Base-by-base conservation (phyloP, 2,888 invertebrate genomes). In the Hofmannophila pseudospretella region DNA sequence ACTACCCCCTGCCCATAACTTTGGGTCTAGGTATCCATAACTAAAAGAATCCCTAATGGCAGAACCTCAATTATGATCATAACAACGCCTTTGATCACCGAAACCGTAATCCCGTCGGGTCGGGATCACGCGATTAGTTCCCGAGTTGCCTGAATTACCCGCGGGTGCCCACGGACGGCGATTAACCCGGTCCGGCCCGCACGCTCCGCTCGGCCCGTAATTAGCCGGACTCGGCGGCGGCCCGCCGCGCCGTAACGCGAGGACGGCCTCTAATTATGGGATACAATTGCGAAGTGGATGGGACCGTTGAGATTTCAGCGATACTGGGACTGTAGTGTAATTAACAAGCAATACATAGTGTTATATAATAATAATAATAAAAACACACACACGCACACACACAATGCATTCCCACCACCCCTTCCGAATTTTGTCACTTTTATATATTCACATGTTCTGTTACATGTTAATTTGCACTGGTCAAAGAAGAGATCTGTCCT, bases 141-240 rank as follows among this genome's bases (percentile, higher is more conserved):
- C 38, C 33, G 41, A 47, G 45, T 47, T n/a, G 23, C 38, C 33
- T 40, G 32, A 55, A 65, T 59, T 65, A 57, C 51, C 41, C 54
- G 54, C 51, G 54, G 56, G 56, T 47, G 45, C 51, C 41, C 54
- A 53, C 51, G 54, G 56, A 57, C 48, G 45, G 53, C 50, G 54
- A 58, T 59, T 53, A 52, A 49, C 47, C 36, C 36, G 43, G 32
- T 41, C 41, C 48, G 49, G 23, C 23, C 23, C 51, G 52, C 42
- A 49, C 48, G 42, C 52, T n/a, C n/a, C n/a, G n/a, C n/a, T n/a
- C n/a, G n/a, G 49, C 45, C 49, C 46, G 45, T 55, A 58, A 62
- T 62, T 62, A 62, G 51, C 51, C 45, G 51, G 48, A 51, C 4
- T 23, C 23, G 32, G 9, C 23, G 7, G 7, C 22, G 7, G 23